Percentiles rank a stretch among this genome's conserved stretches.
Conservation (phyloP, 2,888 invertebrate species). For the Drosophila kanekoi region DNA sequence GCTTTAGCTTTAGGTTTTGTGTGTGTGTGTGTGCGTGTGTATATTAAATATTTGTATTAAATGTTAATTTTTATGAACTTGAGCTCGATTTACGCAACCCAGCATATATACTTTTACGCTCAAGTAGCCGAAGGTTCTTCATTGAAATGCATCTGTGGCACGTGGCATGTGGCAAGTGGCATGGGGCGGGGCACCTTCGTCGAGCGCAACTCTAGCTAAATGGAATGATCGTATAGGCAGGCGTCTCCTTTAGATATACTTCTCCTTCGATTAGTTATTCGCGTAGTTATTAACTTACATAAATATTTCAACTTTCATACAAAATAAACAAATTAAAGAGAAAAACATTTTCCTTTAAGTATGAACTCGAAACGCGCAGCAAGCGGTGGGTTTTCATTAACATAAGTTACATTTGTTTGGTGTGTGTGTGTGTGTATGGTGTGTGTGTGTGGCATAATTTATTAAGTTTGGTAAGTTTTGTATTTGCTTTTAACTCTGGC, state of each 20-base stretch:
- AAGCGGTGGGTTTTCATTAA: constrained; percentile 76
- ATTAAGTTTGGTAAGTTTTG: constrained; percentile 31
- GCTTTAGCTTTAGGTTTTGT: constrained; percentile 40
- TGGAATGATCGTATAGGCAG: constrained; percentile 82
- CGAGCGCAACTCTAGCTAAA: constrained; percentile 66
- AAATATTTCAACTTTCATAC: constrained; percentile 38
- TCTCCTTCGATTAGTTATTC: constrained; percentile 25
- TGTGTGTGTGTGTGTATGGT: not conserved
- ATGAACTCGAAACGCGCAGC: constrained; percentile 69
- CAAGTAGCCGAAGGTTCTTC: constrained; percentile 66
- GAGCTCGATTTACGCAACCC: constrained; percentile 22
- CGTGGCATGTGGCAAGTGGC: constrained; percentile 44
- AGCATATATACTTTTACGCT: constrained; percentile 36
- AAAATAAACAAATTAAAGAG: constrained; percentile 32
- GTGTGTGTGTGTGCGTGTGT: constrained; percentile 32
- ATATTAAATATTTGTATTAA: constrained; percentile 44
- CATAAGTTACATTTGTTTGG: constrained; percentile 32
- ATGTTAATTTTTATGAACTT: constrained; percentile 26
- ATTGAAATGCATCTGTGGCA: constrained; percentile 65
- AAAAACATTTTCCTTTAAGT: constrained; percentile 38
- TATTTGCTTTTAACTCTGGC: constrained; percentile 39
- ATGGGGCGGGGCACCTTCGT: constrained; percentile 50
- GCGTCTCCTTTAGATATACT: constrained; percentile 52
- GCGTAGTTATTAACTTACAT: constrained; percentile 9
- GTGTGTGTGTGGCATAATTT: constrained; percentile 22